Base-by-base conservation (phyloP, 2,888 invertebrate genomes). In the Ophion ventricosus region DNA sequence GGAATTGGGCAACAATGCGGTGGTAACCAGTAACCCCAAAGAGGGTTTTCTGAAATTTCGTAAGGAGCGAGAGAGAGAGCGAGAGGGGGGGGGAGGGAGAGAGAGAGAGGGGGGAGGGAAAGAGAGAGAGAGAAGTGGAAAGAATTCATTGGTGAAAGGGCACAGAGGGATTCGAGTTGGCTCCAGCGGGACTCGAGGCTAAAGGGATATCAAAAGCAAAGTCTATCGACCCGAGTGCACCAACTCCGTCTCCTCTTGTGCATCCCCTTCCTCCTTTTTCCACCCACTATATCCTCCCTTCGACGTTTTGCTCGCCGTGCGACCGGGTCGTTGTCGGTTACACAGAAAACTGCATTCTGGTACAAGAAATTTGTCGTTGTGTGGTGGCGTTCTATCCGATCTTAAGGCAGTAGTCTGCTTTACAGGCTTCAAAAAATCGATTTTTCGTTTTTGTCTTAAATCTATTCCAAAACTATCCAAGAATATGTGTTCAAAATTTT, bases 181-280 rank as follows among this genome's bases (percentile, higher is more conserved):
- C 67, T 72, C 79, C 26, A 74, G 43, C 70, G 43, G 49, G 26
- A 10, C 56, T 64, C 73, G 73, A 74, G 67, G 72, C 72, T 73
- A 77, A 77, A 77, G 84, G 78, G 70, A 82, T 80, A 80, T 84
- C 84, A 82, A 82, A 79, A 79, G 79, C 78, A 77, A 81, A 82
- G 81, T 79, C 82, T 79, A 84, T 84, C 84, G 84, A 84, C 84
- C 84, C 81, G 78, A 84, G 75, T 82, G 84, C 78, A 79, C 84
- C 78, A 81, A 79, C 14, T 49, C 29, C 29, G 8, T 20, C 69
- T 35, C 63, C 40, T 40, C 57, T 25, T 17, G 57, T 1, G 7
- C 17, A 23, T 49, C 54, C 26, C 56, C 56, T 35, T 56, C 56
- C 35, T 20, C 11, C 49, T 59, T 17, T 35, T 25, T 59, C 43